Base-by-base conservation (phyloP, 2,888 invertebrate genomes). In the Drosophila phalerata region DNA sequence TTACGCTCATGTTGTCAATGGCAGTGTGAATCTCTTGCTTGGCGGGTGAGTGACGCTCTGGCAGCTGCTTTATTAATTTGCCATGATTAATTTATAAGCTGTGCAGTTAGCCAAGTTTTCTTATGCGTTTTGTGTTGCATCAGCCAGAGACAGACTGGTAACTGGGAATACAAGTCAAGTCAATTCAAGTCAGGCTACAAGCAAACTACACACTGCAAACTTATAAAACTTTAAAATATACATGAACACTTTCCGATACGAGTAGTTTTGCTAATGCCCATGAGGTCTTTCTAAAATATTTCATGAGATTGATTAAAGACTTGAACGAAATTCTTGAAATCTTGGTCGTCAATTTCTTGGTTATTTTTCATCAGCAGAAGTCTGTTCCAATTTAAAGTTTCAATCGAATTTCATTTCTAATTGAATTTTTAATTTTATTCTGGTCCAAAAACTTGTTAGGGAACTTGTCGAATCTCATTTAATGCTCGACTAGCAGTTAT, bases 11-110 rank as follows among this genome's bases (percentile, higher is more conserved):
- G 87, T 88, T 73, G 91, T 91, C 81, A 91, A 95, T 90, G 95
- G 95, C 82, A 94, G 94, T 87, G 94, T 95, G 89, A 96, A 96
- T 93, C 94, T 96, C 79, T 94, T 96, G 84, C 94, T 97, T 81
- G 96, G 96, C 93, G 96, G 96, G 96, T 96, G 92, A 94, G 95
- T 90, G 63, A 48, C 42, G 32, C 22, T 15, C 22, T 13, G 43
- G 45, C 63, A 58, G 62, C 37, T 58, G n/a, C 32, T 40, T 64
- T 64, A 71, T 71, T 74, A 63, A 74, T 64, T 67, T 63, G 25
- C 56, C 15, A 47, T 67, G 60, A 69, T 69, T 66, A 32, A 76
- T 66, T 53, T 73, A 69, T 65, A 57, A 58, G 55, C 58, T 45
- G 37, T 56, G 47, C 51, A 51, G 52, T 60, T 56, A 43, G 28